phyloP scores from a whole-genome alignment of 2,797 vertebrate species.

The Salmo trutta region DNA sequence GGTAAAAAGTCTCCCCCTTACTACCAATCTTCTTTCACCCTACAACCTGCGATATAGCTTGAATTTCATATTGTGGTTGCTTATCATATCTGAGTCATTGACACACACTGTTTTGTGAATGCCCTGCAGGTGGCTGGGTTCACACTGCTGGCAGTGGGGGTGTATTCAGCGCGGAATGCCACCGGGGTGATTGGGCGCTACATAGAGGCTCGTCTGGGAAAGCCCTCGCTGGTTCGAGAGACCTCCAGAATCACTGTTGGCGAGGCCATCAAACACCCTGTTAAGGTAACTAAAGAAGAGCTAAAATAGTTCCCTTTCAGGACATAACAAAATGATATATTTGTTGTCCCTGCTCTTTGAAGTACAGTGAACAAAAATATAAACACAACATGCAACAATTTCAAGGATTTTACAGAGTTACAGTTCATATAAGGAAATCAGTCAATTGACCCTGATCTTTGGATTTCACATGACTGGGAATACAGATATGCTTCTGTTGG shows the following conservation, averaged over 20 bases:
- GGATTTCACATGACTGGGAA: too few species aligned
- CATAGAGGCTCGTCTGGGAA: constrained; percentile 82
- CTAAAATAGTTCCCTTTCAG: too few species aligned
- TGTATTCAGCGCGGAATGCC: constrained; percentile 84
- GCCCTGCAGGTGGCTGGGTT: constrained; percentile 79
- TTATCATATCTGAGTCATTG: not conserved
- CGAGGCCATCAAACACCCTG: constrained; percentile 80
- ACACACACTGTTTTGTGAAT: not conserved
- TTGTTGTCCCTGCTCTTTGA: too few species aligned
- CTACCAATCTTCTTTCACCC: not conserved
- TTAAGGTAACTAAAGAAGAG: constrained; percentile 68
- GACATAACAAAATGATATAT: too few species aligned
- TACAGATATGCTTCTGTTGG: too few species aligned
- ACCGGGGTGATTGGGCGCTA: constrained; percentile 78
- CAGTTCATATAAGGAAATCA: too few species aligned
- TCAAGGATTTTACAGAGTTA: too few species aligned
- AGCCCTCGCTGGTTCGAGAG: constrained; percentile 84
- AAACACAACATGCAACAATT: too few species aligned
- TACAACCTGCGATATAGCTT: not conserved
- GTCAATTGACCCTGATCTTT: too few species aligned
- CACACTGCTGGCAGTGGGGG: constrained; percentile 80
- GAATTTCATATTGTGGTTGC: not conserved
- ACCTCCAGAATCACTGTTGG: constrained; percentile 79
- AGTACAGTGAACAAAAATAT: too few species aligned
- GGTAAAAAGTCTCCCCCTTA: constrained; percentile 67